Conservation (phyloP, 2,888 invertebrate genomes). For the Phengaris arion region DNA sequence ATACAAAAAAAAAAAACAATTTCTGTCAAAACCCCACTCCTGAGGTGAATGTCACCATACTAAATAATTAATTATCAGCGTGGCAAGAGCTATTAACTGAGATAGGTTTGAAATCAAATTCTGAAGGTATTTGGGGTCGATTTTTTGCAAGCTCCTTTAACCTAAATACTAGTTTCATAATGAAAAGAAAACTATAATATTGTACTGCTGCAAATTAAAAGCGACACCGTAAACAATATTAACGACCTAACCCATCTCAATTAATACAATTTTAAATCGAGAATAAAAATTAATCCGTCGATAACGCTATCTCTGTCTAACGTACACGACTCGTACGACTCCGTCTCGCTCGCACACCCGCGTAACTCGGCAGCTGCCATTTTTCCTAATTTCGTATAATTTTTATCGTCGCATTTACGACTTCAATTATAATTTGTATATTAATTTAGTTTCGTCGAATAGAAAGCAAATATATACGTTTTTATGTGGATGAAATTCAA, state of each 20-base stretch:
- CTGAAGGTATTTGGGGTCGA: too few relatives aligned
- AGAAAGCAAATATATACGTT: not conserved
- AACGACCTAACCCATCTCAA: slow-evolving; percentile 57
- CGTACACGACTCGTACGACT: not conserved
- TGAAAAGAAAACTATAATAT: too few relatives aligned
- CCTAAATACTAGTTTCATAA: too few relatives aligned
- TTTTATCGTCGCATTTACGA: slow-evolving; percentile 19
- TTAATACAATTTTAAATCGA: slow-evolving; percentile 61
- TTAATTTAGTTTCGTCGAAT: slow-evolving; percentile 13
- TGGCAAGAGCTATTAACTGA: too few relatives aligned
- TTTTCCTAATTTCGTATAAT: slow-evolving; percentile 27
- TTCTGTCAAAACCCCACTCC: too few relatives aligned
- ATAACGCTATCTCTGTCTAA: slow-evolving; percentile 48
- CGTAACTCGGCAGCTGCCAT: slow-evolving; percentile 25
- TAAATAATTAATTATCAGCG: too few relatives aligned
- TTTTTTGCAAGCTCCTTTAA: too few relatives aligned
- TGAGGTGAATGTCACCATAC: too few relatives aligned
- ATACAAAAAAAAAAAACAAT: too few relatives aligned
- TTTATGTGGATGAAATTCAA: not conserved
- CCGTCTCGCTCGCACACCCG: slow-evolving; percentile 13
- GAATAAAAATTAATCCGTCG: slow-evolving; percentile 66
- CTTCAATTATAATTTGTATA: not conserved
- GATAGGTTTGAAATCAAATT: too few relatives aligned
- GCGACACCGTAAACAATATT: slow-evolving; percentile 54
- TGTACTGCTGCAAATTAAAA: not conserved